Percentiles rank a stretch among this genome's conserved stretches.
These are phyloP conservation scores for Actias luna DNA, from an alignment of 2,888 invertebrate genomes.

Conservation along the genomic window DNA sequence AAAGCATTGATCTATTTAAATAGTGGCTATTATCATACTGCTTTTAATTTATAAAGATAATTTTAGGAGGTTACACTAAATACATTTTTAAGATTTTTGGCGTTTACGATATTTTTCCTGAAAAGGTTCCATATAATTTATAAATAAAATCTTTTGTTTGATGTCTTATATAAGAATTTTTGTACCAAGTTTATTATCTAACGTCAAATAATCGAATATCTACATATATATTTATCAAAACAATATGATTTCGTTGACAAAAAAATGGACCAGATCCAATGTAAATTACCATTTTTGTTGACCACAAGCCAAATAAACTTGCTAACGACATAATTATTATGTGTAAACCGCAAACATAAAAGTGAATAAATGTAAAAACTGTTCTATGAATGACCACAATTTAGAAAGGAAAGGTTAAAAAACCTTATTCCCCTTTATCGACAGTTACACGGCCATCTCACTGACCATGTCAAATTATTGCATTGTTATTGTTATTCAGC, in stretches of 20 bases:
- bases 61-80: too few species aligned
- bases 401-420: neutral
- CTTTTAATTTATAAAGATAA: too few species aligned
- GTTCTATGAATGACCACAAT: neutral
- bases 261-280: neutral
- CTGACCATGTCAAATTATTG: neutral
- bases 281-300: neutral
- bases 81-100: too few species aligned
- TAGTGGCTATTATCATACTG: too few species aligned
- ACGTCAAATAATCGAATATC: neutral
- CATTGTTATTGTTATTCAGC: neutral
- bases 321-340: neutral
- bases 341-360: neutral
- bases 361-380: neutral
- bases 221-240: neutral
- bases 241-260: neutral
- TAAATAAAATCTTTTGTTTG: too few species aligned
- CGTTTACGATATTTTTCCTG: too few species aligned
- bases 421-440: neutral
- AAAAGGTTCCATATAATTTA: too few species aligned
- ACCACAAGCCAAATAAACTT: neutral
- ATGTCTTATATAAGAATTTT: neutral
- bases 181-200: neutral
- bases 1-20: too few species aligned
- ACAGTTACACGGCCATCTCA: neutral